A percentile compares a stretch with the other conserved stretches of the same genome.
Evolutionary conservation across 2,888 invertebrate species (phyloP).

Genomic region (Pheosia gnoma): DNA sequence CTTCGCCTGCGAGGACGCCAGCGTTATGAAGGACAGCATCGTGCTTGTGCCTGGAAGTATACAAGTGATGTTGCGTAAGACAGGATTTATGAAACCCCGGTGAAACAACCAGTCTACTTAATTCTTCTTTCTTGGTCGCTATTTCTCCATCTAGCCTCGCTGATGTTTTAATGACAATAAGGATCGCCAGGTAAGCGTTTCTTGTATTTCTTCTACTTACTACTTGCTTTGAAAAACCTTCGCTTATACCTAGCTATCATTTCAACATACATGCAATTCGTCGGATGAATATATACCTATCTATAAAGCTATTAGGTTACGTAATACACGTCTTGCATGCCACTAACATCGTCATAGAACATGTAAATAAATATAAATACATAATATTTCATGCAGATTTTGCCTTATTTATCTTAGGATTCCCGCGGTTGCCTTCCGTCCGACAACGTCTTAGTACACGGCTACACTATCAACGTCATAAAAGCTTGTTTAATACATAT

Average conservation of each 20-base stretch:
- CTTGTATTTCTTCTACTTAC: not conserved
- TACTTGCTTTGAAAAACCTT: no score
- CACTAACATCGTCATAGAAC: not conserved
- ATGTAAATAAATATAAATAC: slow-evolving; percentile 5
- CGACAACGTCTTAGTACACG: no score
- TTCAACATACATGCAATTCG: not conserved
- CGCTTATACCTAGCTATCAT: not conserved
- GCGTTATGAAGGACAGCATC: slow-evolving; percentile 93
- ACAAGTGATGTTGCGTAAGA: slow-evolving; percentile 1
- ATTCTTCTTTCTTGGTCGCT: no score
- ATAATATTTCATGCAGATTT: not conserved
- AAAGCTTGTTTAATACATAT: no score
- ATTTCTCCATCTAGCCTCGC: no score
- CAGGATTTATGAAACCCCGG: not conserved
- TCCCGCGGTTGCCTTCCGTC: not conserved
- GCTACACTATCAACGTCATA: no score
- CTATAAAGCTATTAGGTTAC: no score
- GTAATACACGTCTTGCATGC: not conserved
- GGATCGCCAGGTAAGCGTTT: no score
- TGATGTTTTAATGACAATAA: no score
- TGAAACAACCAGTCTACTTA: not conserved
- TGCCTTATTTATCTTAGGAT: not conserved
- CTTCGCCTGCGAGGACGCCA: slow-evolving; percentile 93
- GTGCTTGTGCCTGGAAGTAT: slow-evolving; percentile 89
- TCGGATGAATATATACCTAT: not conserved